A percentile compares a stretch with the other conserved stretches of the same genome.
Evolutionary conservation across 2,888 invertebrate species (phyloP).

Genomic region (Pristionchus maxplancki): DNA sequence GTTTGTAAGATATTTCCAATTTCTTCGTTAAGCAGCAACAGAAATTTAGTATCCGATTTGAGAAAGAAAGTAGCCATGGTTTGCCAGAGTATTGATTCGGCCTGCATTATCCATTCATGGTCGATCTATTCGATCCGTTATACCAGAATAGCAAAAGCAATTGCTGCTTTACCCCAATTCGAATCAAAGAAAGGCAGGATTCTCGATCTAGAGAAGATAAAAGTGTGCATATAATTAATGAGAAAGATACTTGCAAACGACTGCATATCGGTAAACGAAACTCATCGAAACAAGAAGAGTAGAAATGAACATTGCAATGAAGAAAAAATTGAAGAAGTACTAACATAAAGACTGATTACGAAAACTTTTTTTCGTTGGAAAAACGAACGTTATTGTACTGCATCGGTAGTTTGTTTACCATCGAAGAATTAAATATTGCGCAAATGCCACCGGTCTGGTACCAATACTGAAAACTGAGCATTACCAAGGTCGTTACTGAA

Average conservation of each 20-base stretch:
- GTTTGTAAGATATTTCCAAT: background rate
- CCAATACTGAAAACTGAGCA: background rate
- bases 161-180: background rate
- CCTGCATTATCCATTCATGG: background rate
- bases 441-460: background rate
- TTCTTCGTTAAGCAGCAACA: background rate
- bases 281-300: background rate
- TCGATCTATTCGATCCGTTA: no score
- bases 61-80: background rate
- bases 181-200: background rate
- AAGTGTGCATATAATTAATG: background rate
- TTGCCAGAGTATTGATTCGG: background rate
- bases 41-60: no score
- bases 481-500: no score
- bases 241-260: background rate
- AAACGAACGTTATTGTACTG: background rate
- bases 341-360: no score
- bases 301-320: background rate
- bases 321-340: background rate
- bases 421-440: background rate
- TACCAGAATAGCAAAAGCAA: background rate
- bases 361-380: no score
- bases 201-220: background rate
- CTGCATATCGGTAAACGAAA: background rate
- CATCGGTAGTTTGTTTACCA: background rate